These are phyloP conservation scores for Gobio gobio DNA, from an alignment of 2,113 vertebrate species.

Conservation along the genomic window DNA sequence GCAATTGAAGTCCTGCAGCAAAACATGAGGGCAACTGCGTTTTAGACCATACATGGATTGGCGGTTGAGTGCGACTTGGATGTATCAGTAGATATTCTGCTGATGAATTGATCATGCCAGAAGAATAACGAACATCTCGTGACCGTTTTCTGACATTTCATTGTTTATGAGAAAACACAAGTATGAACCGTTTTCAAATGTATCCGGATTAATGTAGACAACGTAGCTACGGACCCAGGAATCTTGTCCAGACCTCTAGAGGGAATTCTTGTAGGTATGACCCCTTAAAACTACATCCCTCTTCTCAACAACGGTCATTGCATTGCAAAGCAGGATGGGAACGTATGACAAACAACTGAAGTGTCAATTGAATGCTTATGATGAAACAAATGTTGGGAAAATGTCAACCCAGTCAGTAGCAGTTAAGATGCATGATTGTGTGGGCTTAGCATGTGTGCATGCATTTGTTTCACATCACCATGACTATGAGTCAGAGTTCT, in stretches of 20 bases:
- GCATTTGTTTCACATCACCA: conserved; percentile 17
- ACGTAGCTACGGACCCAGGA: background rate
- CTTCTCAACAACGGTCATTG: background rate
- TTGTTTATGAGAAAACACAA: no score
- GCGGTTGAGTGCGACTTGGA: no score
- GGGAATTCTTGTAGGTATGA: background rate
- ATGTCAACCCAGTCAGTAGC: background rate
- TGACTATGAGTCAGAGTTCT: conserved; percentile 31
- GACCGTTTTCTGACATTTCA: no score
- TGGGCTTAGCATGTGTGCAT: background rate
- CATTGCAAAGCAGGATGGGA: background rate
- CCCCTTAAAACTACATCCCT: background rate
- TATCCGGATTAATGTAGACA: no score
- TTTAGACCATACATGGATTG: no score
- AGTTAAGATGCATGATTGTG: background rate
- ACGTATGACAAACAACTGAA: background rate
- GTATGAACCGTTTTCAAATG: no score
- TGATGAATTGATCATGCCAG: no score
- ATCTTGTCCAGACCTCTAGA: background rate
- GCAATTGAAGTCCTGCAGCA: no score
- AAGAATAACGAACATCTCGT: no score
- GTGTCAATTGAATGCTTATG: background rate
- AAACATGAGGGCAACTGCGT: no score
- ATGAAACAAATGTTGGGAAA: background rate
- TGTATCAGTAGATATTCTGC: no score